Percentiles rank a stretch among this genome's conserved stretches.
Evolutionary conservation across 2,797 vertebrate species (phyloP).

Genomic region (Brachyrhaphis roseni): DNA sequence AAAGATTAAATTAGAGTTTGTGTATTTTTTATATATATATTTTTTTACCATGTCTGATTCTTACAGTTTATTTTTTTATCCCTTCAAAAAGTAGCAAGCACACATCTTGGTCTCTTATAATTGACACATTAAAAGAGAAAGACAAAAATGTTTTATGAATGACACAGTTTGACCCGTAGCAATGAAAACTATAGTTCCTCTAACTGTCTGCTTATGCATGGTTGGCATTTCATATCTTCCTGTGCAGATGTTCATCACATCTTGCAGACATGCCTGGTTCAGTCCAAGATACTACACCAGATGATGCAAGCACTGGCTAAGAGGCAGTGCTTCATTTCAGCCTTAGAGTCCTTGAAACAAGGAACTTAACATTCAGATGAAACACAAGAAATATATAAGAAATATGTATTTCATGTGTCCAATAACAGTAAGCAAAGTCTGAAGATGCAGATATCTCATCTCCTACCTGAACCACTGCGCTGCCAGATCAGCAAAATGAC

Average conservation of each 20-base stretch:
- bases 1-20: not conserved
- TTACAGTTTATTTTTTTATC: not conserved
- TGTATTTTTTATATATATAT: not conserved
- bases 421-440: not conserved
- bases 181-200: constrained; percentile 8
- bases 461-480: not conserved
- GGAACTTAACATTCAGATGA: not conserved
- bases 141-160: not conserved
- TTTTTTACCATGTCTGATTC: not conserved
- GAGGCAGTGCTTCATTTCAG: constrained; percentile 35
- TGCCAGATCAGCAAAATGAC: not conserved
- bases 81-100: not conserved
- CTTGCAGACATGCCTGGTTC: constrained; percentile 26
- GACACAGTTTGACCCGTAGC: not conserved
- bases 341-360: constrained; percentile 24
- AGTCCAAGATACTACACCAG: constrained; percentile 35
- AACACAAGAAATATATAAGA: not conserved
- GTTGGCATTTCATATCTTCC: constrained; percentile 32
- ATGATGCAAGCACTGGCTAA: constrained; percentile 63
- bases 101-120: not conserved
- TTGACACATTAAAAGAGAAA: not conserved
- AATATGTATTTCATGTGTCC: not conserved
- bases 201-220: constrained; percentile 1
- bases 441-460: not conserved
- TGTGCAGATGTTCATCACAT: constrained; percentile 36